A percentile compares a stretch with the other conserved stretches of the same genome.
Evolutionary conservation across 1,140 invertebrate species (phyloP).

Genomic region (Tyrophagus putrescentiae): DNA sequence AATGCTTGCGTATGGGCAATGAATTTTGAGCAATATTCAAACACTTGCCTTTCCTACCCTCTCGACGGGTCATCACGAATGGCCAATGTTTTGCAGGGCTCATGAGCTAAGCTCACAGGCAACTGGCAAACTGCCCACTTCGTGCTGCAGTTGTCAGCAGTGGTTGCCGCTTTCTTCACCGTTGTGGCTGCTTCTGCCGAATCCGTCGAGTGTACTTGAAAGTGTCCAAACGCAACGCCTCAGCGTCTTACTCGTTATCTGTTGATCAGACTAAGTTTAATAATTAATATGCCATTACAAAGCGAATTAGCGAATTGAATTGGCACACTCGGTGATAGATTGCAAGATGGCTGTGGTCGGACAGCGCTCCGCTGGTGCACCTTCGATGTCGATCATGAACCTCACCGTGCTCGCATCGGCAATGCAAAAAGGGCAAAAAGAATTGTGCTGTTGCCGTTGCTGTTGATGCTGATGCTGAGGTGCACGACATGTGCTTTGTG

Average conservation of each 20-base stretch:
- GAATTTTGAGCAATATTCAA: no score
- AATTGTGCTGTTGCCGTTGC: no score
- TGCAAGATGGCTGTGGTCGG: background rate
- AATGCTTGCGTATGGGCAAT: no score
- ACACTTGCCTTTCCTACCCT: no score
- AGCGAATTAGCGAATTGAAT: conserved; percentile 14
- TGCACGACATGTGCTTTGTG: conserved; percentile 5
- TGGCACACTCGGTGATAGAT: conserved; percentile 14
- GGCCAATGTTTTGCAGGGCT: no score
- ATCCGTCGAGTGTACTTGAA: background rate
- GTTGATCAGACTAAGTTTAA: conserved; percentile 1
- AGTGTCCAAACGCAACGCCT: background rate
- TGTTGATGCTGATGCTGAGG: no score
- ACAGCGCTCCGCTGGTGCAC: background rate
- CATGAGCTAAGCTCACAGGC: background rate
- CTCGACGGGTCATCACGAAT: no score
- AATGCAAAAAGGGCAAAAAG: background rate
- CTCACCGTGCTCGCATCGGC: background rate
- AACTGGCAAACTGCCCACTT: background rate
- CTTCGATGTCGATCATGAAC: conserved; percentile 14
- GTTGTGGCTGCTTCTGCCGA: background rate
- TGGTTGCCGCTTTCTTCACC: background rate
- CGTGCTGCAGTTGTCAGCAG: conserved; percentile 4
- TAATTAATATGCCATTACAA: conserved; percentile 15
- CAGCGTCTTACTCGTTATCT: background rate